Percentiles rank a stretch among this genome's conserved stretches.
Conservation (phyloP, 53 echinoderm and acorn worm genomes). For the Paracentrotus lividus region DNA sequence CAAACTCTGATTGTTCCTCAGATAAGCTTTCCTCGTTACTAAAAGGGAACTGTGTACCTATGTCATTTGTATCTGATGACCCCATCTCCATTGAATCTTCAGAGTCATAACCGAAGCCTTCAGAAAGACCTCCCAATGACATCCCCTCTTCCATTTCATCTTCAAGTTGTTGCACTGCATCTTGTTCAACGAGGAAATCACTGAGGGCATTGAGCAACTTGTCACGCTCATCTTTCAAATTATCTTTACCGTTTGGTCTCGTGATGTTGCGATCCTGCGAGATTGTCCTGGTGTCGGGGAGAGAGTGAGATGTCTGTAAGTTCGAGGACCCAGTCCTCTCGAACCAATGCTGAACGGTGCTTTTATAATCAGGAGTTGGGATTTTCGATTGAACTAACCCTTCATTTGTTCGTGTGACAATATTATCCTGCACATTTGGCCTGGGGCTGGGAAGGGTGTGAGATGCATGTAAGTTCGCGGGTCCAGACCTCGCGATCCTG, state of each 20-base stretch:
- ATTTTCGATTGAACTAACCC: no score
- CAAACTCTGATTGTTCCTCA: not conserved
- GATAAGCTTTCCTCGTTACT: not conserved
- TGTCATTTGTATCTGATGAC: not conserved
- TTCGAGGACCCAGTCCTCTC: not conserved
- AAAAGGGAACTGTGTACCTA: conserved; percentile 3
- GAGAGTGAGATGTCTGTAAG: not conserved
- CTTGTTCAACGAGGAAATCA: conserved; percentile 23
- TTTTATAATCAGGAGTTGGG: not conserved
- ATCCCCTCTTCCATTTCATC: not conserved
- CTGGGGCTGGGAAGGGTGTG: not conserved
- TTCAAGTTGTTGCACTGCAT: not conserved
- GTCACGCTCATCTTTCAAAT: conserved; percentile 1
- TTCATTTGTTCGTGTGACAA: not conserved
- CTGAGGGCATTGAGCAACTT: not conserved
- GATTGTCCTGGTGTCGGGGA: not conserved
- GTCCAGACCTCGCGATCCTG: not conserved
- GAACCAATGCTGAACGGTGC: not conserved
- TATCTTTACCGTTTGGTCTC: not conserved
- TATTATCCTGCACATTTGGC: not conserved
- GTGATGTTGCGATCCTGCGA: not conserved
- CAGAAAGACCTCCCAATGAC: not conserved
- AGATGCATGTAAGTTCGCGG: not conserved
- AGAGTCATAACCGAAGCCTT: not conserved
- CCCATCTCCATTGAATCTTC: conserved; percentile 26